Percentiles rank a stretch among this genome's conserved stretches.
Evolutionary conservation across 1,140 invertebrate species (phyloP).

Genomic region (Eciton burchellii): DNA sequence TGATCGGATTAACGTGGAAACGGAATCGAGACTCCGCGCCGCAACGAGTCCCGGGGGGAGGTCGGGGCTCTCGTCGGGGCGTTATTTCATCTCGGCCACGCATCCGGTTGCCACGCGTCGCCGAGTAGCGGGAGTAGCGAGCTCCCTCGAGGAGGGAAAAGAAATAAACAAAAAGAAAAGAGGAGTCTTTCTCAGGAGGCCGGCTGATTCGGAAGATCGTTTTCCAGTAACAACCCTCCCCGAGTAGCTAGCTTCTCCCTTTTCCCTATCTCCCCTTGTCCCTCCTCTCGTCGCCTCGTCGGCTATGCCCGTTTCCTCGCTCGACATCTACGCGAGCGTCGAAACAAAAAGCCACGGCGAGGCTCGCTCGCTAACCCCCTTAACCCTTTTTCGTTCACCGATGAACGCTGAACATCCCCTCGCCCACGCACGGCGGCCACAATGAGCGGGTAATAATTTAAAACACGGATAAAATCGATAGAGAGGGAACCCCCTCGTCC

Average conservation of each 20-base stretch:
- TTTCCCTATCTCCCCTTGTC: slow-evolving; percentile 50
- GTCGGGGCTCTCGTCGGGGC: slow-evolving; percentile 48
- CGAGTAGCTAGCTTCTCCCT: no score
- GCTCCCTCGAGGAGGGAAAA: background rate
- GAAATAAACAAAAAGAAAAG: slow-evolving; percentile 31
- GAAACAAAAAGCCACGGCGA: slow-evolving; percentile 66
- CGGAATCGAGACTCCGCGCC: slow-evolving; percentile 37
- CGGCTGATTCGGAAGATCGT: slow-evolving; percentile 68
- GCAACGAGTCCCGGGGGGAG: slow-evolving; percentile 56
- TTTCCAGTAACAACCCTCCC: slow-evolving; percentile 64
- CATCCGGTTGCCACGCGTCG: slow-evolving; percentile 54
- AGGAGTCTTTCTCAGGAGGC: slow-evolving; percentile 59
- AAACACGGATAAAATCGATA: slow-evolving; percentile 71
- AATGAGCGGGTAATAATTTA: slow-evolving; percentile 67
- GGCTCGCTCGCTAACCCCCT: slow-evolving; percentile 58
- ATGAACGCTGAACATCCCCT: slow-evolving; percentile 57
- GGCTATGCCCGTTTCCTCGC: background rate
- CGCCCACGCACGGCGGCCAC: slow-evolving; percentile 36
- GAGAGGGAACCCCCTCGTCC: slow-evolving; percentile 12
- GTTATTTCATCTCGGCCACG: slow-evolving; percentile 66
- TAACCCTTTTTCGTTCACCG: slow-evolving; percentile 60
- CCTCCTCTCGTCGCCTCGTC: background rate
- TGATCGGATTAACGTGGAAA: slow-evolving; percentile 46
- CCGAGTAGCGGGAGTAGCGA: slow-evolving; percentile 31
- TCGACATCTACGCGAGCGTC: slow-evolving; percentile 29